Conservation (phyloP, 2,113 vertebrate genomes). For the Halcyon senegalensis region DNA sequence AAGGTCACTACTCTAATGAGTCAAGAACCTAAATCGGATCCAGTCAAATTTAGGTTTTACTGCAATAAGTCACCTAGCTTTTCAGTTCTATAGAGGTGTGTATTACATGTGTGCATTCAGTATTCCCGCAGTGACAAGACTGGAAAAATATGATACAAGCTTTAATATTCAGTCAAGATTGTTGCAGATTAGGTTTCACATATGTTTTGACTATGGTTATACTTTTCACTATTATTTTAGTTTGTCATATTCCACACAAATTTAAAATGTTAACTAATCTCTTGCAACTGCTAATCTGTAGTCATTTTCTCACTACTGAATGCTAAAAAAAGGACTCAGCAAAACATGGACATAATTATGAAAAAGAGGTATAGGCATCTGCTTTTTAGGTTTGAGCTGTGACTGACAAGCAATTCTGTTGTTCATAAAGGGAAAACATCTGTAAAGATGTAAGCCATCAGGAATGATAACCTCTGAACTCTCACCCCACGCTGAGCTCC, state of each 20-base stretch:
- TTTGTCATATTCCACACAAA: neutral
- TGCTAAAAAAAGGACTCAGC: neutral
- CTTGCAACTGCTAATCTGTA: slow-evolving; percentile 14
- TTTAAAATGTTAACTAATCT: slow-evolving; percentile 32
- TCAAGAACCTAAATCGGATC: neutral
- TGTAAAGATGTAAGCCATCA: slow-evolving; percentile 57
- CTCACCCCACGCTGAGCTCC: slow-evolving; percentile 43
- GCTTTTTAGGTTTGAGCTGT: neutral
- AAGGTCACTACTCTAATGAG: neutral
- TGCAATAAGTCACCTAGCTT: neutral
- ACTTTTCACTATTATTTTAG: slow-evolving; percentile 4
- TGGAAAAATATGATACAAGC: neutral
- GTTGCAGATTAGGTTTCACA: slow-evolving; percentile 29
- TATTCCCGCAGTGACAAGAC: neutral
- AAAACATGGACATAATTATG: neutral
- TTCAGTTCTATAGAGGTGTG: neutral
- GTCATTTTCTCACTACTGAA: neutral
- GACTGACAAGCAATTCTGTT: neutral
- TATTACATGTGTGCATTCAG: neutral
- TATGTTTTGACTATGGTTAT: slow-evolving; percentile 27
- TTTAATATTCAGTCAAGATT: slow-evolving; percentile 37
- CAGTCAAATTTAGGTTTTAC: neutral
- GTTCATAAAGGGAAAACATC: slow-evolving; percentile 39
- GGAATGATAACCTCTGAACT: slow-evolving; percentile 65
- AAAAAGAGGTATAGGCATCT: neutral